Percentiles rank a stretch among this genome's conserved stretches.
Evolutionary conservation across 2,797 vertebrate genomes (phyloP).

Genomic region (Myiotriccus ornatus): DNA sequence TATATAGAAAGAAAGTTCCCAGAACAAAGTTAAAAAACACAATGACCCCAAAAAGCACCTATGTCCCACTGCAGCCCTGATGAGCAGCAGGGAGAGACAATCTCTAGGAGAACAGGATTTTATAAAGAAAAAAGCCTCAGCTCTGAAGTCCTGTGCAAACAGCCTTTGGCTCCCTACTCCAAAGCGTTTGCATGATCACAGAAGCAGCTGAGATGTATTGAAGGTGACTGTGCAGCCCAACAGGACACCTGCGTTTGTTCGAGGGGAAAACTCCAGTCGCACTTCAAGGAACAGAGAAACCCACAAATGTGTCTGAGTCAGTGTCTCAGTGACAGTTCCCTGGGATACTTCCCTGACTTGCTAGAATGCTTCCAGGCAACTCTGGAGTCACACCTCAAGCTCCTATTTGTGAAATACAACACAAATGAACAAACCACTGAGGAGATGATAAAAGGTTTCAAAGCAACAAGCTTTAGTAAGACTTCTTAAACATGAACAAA

Average conservation of each 20-base stretch:
- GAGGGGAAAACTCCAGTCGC: background rate
- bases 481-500: background rate
- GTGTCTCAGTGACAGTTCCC: background rate
- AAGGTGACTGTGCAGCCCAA: background rate
- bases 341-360: background rate
- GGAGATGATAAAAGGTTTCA: background rate
- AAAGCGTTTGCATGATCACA: background rate
- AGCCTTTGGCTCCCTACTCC: background rate
- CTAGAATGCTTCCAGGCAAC: background rate
- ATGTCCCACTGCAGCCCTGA: background rate
- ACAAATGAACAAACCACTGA: background rate
- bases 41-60: background rate
- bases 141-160: background rate
- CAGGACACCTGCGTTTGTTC: background rate
- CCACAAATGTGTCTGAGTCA: background rate
- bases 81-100: background rate
- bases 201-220: background rate
- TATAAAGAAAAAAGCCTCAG: background rate
- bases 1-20: background rate
- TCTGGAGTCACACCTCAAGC: background rate
- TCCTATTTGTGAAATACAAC: background rate
- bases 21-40: background rate
- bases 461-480: background rate
- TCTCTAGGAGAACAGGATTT: background rate
- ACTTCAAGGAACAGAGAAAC: slow-evolving; percentile 16